Conservation (phyloP, 53 echinoderm and acorn worm species). For the Henricia sp. region DNA sequence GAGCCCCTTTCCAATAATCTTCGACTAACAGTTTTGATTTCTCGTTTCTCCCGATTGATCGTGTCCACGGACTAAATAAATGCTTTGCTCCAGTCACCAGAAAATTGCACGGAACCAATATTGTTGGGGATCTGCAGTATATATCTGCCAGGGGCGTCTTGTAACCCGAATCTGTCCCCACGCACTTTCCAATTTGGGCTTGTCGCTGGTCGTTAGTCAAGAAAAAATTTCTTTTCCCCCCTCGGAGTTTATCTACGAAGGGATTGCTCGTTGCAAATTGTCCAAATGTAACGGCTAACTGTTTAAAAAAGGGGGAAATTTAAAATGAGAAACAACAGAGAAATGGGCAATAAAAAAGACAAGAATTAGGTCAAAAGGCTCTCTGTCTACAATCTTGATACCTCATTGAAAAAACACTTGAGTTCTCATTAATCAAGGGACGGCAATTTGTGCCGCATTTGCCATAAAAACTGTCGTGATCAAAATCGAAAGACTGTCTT, state of each 20-base stretch:
- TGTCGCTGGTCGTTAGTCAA: conserved; percentile 42
- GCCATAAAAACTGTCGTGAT: too few species aligned
- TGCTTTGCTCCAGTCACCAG: neutral
- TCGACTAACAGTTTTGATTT: conserved; percentile 59
- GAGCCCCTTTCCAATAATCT: conserved; percentile 46
- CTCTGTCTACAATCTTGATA: conserved; percentile 41
- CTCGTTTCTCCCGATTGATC: neutral
- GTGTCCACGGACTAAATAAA: neutral
- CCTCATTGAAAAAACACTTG: conserved; percentile 43
- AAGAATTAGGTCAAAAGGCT: conserved; percentile 47
- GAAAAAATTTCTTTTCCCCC: neutral
- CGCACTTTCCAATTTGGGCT: conserved; percentile 48
- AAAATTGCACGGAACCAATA: conserved; percentile 39
- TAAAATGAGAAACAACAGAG: neutral
- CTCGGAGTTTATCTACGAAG: conserved; percentile 15
- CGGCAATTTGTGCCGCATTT: conserved; percentile 21
- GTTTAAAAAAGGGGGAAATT: conserved; percentile 5
- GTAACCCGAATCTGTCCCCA: conserved; percentile 35
- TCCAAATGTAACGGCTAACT: conserved; percentile 19
- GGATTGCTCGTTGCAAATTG: conserved; percentile 46
- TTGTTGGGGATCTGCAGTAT: conserved; percentile 38
- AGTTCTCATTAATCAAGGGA: conserved; percentile 47
- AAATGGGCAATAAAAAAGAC: neutral
- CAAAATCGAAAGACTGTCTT: too few species aligned
- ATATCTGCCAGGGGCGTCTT: conserved; percentile 34